Percentiles rank a stretch among this genome's conserved stretches.
Evolutionary conservation across 2,113 vertebrate genomes (phyloP).

Genomic region (Gymnarchus niloticus): DNA sequence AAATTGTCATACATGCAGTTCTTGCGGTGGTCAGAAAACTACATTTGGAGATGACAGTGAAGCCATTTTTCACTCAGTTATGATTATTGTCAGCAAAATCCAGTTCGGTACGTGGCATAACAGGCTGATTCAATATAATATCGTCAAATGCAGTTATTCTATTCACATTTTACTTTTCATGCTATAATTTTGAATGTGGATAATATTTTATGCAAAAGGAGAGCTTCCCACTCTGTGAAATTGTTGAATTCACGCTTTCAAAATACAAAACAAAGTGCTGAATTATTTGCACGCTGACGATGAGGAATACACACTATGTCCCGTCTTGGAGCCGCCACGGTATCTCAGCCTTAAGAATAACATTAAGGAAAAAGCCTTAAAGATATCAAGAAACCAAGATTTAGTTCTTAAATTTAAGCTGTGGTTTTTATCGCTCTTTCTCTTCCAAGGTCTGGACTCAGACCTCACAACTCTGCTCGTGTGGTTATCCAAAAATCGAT

Average conservation of each 20-base stretch:
- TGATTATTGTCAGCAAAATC: neutral
- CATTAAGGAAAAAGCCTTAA: too few species aligned
- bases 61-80: neutral
- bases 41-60: neutral
- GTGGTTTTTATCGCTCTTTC: neutral
- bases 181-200: neutral
- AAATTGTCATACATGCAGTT: neutral
- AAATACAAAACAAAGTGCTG: too few species aligned
- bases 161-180: neutral
- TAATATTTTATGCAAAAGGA: neutral
- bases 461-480: slow-evolving; percentile 89
- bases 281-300: too few species aligned
- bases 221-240: too few species aligned
- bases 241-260: too few species aligned
- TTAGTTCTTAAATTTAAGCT: neutral
- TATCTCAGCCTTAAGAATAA: too few species aligned
- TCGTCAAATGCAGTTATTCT: neutral
- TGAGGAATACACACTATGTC: neutral
- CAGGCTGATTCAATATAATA: neutral
- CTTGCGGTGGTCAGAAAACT: too few species aligned
- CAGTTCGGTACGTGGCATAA: neutral
- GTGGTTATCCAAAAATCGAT: slow-evolving; percentile 95
- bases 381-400: neutral
- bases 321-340: neutral
- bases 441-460: slow-evolving; percentile 76